Evolutionary conservation across 2,113 vertebrate genomes (phyloP).

Genomic region (Acanthochromis polyacanthus): DNA sequence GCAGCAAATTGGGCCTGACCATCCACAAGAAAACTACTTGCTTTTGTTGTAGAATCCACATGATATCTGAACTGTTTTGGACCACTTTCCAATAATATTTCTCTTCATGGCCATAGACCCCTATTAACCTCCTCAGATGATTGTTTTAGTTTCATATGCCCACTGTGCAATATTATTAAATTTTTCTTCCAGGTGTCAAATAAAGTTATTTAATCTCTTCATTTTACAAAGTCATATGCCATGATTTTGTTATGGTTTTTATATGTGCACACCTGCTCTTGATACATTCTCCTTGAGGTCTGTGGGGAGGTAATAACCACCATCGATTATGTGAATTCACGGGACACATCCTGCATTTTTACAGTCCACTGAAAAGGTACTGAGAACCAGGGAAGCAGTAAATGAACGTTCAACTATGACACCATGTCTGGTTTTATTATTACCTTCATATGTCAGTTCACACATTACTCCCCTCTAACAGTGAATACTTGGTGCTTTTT

Average conservation of each 20-base stretch:
- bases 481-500: slow-evolving; percentile 23
- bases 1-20: slow-evolving; percentile 37
- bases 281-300: slow-evolving; percentile 61
- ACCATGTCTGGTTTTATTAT: slow-evolving; percentile 77
- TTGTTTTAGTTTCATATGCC: slow-evolving; percentile 68
- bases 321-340: slow-evolving; percentile 68
- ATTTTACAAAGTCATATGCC: slow-evolving; percentile 49
- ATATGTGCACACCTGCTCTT: slow-evolving; percentile 72
- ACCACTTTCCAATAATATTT: slow-evolving; percentile 61
- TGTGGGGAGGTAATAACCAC: slow-evolving; percentile 70
- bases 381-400: slow-evolving; percentile 61
- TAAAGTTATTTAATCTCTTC: slow-evolving; percentile 63
- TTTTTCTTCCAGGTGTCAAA: slow-evolving; percentile 63
- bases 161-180: slow-evolving; percentile 57
- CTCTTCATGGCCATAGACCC: slow-evolving; percentile 62
- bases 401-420: slow-evolving; percentile 67
- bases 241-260: slow-evolving; percentile 55
- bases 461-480: slow-evolving; percentile 58
- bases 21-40: slow-evolving; percentile 32
- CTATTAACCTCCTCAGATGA: slow-evolving; percentile 59
- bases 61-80: slow-evolving; percentile 56
- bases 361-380: slow-evolving; percentile 63
- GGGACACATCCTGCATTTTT: slow-evolving; percentile 67
- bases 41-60: slow-evolving; percentile 34
- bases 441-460: slow-evolving; percentile 66